phyloP scores from a whole-genome alignment of 2,888 invertebrate species.

The Xanthostigma xanthostigma region DNA sequence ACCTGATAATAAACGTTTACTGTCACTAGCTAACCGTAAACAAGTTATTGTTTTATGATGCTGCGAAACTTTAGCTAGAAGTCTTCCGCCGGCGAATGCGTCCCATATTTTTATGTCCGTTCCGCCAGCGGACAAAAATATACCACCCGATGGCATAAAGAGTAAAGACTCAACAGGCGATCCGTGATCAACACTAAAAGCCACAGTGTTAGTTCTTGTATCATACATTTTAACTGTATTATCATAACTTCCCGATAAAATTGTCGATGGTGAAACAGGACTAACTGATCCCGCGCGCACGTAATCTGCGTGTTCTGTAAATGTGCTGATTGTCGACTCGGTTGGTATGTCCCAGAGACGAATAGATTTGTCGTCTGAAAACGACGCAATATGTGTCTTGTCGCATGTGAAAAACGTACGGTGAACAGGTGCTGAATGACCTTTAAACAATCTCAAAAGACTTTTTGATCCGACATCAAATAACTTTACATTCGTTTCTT shows the following conservation, averaged over 20 bases:
- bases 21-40: constrained; percentile 64
- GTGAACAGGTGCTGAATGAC: constrained; percentile 68
- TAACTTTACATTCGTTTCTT: constrained; percentile 72
- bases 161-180: constrained; percentile 79
- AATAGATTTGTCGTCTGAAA: constrained; percentile 80
- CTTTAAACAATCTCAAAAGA: constrained; percentile 70
- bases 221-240: constrained; percentile 80
- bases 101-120: constrained; percentile 91
- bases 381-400: constrained; percentile 66
- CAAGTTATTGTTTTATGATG: constrained; percentile 95
- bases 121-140: constrained; percentile 85
- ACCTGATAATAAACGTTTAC: constrained; percentile 71
- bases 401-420: constrained; percentile 68
- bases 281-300: constrained; percentile 71
- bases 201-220: constrained; percentile 51
- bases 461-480: constrained; percentile 78
- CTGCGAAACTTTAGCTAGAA: constrained; percentile 69
- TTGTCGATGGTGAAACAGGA: constrained; percentile 56
- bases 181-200: constrained; percentile 69
- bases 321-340: constrained; percentile 54
- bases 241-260: constrained; percentile 82
- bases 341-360: constrained; percentile 84
- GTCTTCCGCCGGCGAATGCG: constrained; percentile 69
- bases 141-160: constrained; percentile 76
- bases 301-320: constrained; percentile 62